Base-by-base conservation (phyloP, 2,888 invertebrate genomes). In the Myopa tessellatipennis region DNA sequence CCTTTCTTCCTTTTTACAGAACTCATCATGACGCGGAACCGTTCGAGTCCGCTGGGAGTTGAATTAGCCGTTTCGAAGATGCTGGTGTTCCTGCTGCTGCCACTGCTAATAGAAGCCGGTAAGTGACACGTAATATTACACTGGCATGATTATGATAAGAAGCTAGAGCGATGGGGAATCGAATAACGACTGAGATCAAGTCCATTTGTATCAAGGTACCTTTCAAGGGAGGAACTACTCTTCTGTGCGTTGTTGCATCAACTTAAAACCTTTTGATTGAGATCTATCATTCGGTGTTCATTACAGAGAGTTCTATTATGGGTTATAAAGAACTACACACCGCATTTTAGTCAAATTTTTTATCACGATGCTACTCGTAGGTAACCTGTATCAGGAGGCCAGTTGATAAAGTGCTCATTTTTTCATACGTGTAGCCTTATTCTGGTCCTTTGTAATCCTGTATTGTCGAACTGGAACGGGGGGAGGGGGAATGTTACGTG, bases 11-110 rank as follows among this genome's bases (percentile, higher is more conserved):
- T 82, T 76, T 79, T 86, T 87, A 75, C 86, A 88, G 88, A 84
- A 84, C 82, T 84, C 82, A 81, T 81, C 84, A 88, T 88, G 88
- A 86, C 88, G 83, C 87, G 88, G 84, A 88, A 86, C 85, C 86
- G 87, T 87, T 86, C 87, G 88, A 88, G 88, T 88, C 88, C 88
- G 80, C 81, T 87, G 85, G 88, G 88, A 86, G 88, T 88, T 88
- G 88, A 88, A 85, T 83, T 86, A 84, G 84, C 86, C 83, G 83
- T 85, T 82, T 84, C 85, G 82, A 81, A 85, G 78, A 82, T 84
- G 81, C 83, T 86, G 83, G 84, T 84, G 80, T 80, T 83, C 77
- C 79, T 85, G 79, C 80, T 83, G 78, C 79, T 84, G 81, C 84
- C 84, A 81, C 82, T 83, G 81, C 83, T 87, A 83, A 83, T 86